Conservation (phyloP, 2,113 vertebrate species). For the Heteronetta atricapilla region DNA sequence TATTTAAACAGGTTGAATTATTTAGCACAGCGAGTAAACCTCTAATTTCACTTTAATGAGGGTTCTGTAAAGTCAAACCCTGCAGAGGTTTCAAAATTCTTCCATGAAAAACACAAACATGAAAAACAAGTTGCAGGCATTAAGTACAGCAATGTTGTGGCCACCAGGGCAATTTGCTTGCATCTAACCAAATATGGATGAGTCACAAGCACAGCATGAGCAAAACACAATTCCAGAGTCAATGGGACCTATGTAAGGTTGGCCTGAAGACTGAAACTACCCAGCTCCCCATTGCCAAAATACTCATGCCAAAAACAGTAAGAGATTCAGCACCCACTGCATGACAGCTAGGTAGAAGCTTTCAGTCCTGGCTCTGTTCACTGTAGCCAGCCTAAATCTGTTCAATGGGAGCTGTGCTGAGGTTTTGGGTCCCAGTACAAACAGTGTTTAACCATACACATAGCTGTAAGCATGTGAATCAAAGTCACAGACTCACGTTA, state of each 20-base stretch:
- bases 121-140: background rate
- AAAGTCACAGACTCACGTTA: background rate
- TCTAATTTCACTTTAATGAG: slow-evolving; percentile 6
- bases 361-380: background rate
- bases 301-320: background rate
- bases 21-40: background rate
- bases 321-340: background rate
- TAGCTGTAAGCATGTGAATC: accelerated
- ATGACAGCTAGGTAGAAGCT: background rate
- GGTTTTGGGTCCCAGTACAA: background rate
- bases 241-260: background rate
- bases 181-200: background rate
- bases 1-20: slow-evolving; percentile 45
- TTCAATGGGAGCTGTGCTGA: background rate
- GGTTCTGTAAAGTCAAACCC: background rate
- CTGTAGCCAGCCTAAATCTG: background rate
- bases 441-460: accelerated
- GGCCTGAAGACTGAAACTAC: background rate
- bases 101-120: background rate
- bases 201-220: background rate
- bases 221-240: accelerated
- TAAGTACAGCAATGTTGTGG: background rate
- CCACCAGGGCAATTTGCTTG: background rate
- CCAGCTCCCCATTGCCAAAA: background rate
- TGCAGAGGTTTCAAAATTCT: background rate